These are phyloP conservation scores for Cassiopea andromeda DNA, from an alignment of 30 jellyfish, hydroid and myxozoan species.

Conservation along the genomic window DNA sequence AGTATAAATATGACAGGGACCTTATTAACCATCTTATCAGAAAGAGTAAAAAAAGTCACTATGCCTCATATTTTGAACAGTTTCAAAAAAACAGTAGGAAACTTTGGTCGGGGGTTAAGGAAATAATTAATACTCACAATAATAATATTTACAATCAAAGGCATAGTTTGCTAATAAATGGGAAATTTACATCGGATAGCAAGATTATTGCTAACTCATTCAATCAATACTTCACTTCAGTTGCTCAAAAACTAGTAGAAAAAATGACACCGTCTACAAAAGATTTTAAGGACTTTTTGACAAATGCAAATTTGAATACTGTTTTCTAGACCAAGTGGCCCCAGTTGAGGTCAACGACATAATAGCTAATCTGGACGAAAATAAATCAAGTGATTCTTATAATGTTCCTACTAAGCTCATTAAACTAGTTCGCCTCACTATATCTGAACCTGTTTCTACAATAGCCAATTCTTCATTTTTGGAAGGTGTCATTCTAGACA, in stretches of 20 bases:
- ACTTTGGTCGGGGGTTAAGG: conserved; percentile 27
- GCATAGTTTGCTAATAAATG: not conserved
- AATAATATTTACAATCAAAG: not conserved
- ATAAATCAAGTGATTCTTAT: conserved; percentile 43
- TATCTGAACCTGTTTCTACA: conserved; percentile 20
- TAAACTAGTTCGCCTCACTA: conserved; percentile 17
- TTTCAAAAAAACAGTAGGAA: conserved; percentile 14
- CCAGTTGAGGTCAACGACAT: conserved; percentile 12
- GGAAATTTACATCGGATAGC: conserved; percentile 16
- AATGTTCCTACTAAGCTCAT: conserved; percentile 17
- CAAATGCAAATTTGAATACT: conserved; percentile 15
- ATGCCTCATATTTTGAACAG: not conserved
- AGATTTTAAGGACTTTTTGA: conserved; percentile 17
- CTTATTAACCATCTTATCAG: conserved; percentile 38
- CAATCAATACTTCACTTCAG: conserved; percentile 14
- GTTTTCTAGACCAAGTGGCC: conserved; percentile 16
- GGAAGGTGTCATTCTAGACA: conserved; percentile 39
- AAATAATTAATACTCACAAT: not conserved
- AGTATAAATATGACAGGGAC: conserved; percentile 42
- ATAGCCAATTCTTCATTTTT: conserved; percentile 28
- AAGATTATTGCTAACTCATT: conserved; percentile 16
- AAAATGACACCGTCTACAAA: conserved; percentile 23
- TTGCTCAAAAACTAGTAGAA: conserved; percentile 18
- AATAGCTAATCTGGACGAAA: conserved; percentile 40
- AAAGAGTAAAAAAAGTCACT: conserved; percentile 31